Conservation (phyloP, 35 echinoderm and acorn worm species). For the Strongylocentrotus purpuratus region DNA sequence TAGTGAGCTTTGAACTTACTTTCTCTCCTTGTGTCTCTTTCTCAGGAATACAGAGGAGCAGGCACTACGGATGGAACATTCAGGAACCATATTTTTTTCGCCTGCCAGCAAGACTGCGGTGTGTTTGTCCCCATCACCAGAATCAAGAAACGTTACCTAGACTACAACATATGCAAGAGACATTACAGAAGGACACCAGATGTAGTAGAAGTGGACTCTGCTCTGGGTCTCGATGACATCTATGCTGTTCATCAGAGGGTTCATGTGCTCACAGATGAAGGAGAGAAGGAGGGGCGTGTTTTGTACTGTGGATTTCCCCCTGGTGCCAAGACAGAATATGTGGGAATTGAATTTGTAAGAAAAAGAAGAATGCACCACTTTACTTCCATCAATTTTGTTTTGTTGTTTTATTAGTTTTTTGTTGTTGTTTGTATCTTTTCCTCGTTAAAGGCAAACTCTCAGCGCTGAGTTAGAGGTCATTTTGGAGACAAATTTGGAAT, state of each 20-base stretch:
- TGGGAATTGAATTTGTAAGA: slow-evolving; percentile 35
- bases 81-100: neutral
- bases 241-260: neutral
- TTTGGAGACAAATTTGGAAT: too few relatives aligned
- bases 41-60: slow-evolving; percentile 16
- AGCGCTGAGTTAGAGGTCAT: too few relatives aligned
- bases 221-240: neutral
- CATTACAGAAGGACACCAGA: neutral
- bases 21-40: neutral
- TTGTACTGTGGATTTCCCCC: neutral
- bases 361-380: neutral
- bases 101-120: neutral
- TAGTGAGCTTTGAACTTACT: neutral
- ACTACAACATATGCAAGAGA: neutral
- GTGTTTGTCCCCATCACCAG: slow-evolving; percentile 3
- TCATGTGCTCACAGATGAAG: neutral
- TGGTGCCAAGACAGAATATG: neutral
- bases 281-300: slow-evolving; percentile 3
- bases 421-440: too few relatives aligned
- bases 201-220: neutral
- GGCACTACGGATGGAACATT: slow-evolving; percentile 10
- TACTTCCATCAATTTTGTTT: too few relatives aligned
- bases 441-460: too few relatives aligned
- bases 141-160: neutral
- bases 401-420: too few relatives aligned